phyloP scores from a whole-genome alignment of 2,797 vertebrate species.

The Anabas testudineus region DNA sequence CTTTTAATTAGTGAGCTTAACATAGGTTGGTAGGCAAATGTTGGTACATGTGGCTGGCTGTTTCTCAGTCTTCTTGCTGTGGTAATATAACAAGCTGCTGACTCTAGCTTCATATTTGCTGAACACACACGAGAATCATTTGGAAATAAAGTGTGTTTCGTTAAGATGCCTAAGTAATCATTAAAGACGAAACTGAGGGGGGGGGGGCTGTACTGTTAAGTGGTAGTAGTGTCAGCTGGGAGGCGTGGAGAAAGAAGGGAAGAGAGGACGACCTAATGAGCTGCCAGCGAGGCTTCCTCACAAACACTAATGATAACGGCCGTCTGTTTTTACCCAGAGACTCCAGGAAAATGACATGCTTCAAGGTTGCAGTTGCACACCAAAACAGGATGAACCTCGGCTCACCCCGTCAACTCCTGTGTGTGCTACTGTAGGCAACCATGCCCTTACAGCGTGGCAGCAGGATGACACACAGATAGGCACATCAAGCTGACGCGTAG shows the following conservation, averaged over 20 bases:
- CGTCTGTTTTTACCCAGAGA: constrained; percentile 72
- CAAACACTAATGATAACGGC: constrained; percentile 75
- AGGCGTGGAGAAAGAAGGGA: constrained; percentile 17
- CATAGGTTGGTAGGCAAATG: too few species aligned
- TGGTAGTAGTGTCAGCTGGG: background rate
- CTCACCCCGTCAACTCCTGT: constrained; percentile 71
- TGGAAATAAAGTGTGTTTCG: background rate
- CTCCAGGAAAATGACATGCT: constrained; percentile 78
- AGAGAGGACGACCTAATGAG: constrained; percentile 63
- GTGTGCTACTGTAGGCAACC: constrained; percentile 68
- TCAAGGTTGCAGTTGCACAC: constrained; percentile 80
- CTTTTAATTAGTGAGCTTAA: background rate
- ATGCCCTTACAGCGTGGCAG: constrained; percentile 73
- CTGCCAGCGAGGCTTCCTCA: constrained; percentile 67
- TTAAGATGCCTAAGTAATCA: background rate
- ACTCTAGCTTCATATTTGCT: too few species aligned
- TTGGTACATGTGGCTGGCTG: too few species aligned
- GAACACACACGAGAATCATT: too few species aligned
- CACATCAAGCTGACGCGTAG: constrained; percentile 31
- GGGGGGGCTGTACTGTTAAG: background rate
- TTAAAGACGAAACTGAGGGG: background rate
- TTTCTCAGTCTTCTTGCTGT: too few species aligned
- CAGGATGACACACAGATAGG: constrained; percentile 71
- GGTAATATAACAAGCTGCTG: too few species aligned
- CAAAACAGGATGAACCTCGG: constrained; percentile 85